Evolutionary conservation across 2,113 vertebrate genomes (phyloP), one percentile per base, ranked within the genome.

Genomic region (Narcine bancroftii): DNA sequence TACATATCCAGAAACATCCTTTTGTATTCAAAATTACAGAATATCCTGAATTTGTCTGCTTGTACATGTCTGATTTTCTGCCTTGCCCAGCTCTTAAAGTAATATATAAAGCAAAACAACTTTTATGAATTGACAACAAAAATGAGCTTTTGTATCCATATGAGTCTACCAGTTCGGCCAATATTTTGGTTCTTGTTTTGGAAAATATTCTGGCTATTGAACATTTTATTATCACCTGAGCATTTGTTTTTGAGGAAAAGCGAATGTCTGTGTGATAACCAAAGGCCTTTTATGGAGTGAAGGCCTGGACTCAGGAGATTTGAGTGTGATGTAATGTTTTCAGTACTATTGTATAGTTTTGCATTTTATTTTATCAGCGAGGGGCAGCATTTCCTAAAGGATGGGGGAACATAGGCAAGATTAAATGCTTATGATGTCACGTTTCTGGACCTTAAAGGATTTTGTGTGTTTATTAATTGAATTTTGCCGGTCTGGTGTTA

Each of bases 291-390:
- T 42, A 56, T 39, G 33, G 65, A 39, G n/a, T 56, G 63, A 89
- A 66, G 60, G 60, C 65, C 19, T 42, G 60, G 1, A 65, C 60
- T 89, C 85, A 13, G 29, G 47, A 60, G 60, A 24, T 45, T n/a
- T 71, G 65, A 42, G 24, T 91, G 33, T 91, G 89, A 42, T 91
- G 89, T 66, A 91, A 91, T 91, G 89, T 69, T 91, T 91, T 91
- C 89, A 15, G 9, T 33, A 29, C 29, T 45, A 91, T 69, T 91
- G 65, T 91, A n/a, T n/a, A 45, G 65, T 65, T 69, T 69, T 89
- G 60, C n/a, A n/a, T 89, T 36, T 89, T 89, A 39, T 91, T 60
- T 91, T 91, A 91, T 91, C 89, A 66, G 65, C 45, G 17, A 33
- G 39, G 39, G 5, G 36, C 89, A 91, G 89, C 65, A 91, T 65